phyloP scores from a whole-genome alignment of 2,888 invertebrate species.

The Oxytorus armatus region DNA sequence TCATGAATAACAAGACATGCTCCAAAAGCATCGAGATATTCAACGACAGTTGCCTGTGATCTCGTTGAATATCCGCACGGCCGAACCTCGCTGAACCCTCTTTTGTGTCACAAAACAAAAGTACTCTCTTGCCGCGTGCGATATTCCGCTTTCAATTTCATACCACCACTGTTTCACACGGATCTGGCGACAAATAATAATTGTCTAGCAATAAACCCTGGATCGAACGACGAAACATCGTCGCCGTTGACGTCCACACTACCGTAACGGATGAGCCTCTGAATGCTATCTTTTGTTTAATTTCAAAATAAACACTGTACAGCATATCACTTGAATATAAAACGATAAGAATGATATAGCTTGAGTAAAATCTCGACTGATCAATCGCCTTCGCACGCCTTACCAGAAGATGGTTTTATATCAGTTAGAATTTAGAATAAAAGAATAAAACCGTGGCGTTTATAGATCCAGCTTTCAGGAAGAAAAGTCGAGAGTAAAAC shows the following conservation, averaged over 20 bases:
- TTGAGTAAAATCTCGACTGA: too few species aligned
- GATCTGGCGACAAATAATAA: neutral
- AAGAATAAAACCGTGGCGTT: neutral
- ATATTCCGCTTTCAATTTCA: neutral
- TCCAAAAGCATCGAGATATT: neutral
- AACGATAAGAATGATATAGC: too few species aligned
- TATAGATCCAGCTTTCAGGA: neutral
- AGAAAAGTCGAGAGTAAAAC: constrained; percentile 8
- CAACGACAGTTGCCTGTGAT: too few species aligned
- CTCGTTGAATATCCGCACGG: neutral
- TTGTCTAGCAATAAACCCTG: neutral
- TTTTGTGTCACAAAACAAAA: neutral
- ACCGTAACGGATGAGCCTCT: too few species aligned
- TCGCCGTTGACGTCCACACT: neutral
- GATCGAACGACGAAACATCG: neutral
- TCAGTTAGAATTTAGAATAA: too few species aligned
- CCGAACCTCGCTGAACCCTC: neutral
- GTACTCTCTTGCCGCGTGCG: neutral
- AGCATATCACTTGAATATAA: too few species aligned
- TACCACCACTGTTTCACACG: neutral
- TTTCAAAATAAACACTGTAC: too few species aligned
- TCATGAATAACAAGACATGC: neutral
- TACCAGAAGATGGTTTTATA: too few species aligned
- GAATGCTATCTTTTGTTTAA: too few species aligned
- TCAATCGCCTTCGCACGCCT: too few species aligned